Base-by-base conservation (phyloP, 2,113 vertebrate species). In the Myiozetetes cayanensis region DNA sequence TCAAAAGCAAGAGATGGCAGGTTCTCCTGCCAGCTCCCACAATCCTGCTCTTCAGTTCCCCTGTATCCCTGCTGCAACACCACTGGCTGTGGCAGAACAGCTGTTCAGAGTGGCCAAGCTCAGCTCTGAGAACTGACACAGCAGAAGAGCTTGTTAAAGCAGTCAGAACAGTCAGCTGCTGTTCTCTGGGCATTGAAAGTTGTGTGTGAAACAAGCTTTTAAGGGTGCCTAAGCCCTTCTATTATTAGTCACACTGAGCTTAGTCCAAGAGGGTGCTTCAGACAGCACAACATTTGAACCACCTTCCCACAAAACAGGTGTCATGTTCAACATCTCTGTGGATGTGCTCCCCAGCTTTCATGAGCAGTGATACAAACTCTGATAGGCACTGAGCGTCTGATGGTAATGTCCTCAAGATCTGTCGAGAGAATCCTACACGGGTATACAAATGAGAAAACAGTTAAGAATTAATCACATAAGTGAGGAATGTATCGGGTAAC, bases 361-460 rank as follows among this genome's bases (percentile, higher is more conserved):
- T 4, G 33, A 58, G 28, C 67, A 37, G 23, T 5, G 47, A 49
- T 16, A 44, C 2, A 4, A 70, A 21, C 63, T 24, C 46, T 19
- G 22, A 21, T 0, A 20, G 19, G 8, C 41, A 21, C 0, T 55
- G 53, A 46, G 25, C 1, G 21, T 4, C 44, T 4, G 3, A 0
- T 31, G 39, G 17, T 28, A 93, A 72, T 88, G 43, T 22, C 55
- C 46, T 72, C 6, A 2, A 41, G 50, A 56, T 8, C 21, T 30
- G 25, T 12, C 46, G 25, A 18, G 19, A 67, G 25, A 37, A 74
- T 9, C 18, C 22, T 20, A 17, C 23, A 7, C 7, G 14, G 4
- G 8, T 6, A 37, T 9, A 72, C 12, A 63, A 24, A 68, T 12
- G 5, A 80, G 17, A 10, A 10, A 5, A 24, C 53, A 10, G 23